These are phyloP conservation scores for Dolichopus griseipennis DNA, from an alignment of 2,888 invertebrate species.

Conservation along the genomic window DNA sequence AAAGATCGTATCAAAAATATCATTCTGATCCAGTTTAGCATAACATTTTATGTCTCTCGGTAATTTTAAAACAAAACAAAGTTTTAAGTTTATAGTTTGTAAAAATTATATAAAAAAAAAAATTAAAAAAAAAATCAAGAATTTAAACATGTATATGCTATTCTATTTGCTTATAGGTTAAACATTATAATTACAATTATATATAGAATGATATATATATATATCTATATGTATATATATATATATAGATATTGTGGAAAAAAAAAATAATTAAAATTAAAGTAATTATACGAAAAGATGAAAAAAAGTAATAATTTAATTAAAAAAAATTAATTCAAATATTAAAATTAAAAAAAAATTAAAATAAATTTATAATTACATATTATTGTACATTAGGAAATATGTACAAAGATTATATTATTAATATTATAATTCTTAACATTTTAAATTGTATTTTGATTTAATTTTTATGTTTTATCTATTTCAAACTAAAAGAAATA, in stretches of 20 bases:
- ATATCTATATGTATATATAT: slow-evolving; percentile 21
- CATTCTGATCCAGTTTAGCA: too few species aligned
- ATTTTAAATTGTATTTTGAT: neutral
- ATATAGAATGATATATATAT: slow-evolving; percentile 16
- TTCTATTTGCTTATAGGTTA: slow-evolving; percentile 6
- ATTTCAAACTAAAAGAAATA: neutral
- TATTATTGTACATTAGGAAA: neutral
- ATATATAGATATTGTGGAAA: slow-evolving; percentile 16
- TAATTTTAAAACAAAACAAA: neutral
- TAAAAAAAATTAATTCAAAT: slow-evolving; percentile 21
- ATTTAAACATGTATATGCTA: slow-evolving; percentile 1
- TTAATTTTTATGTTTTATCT: neutral
- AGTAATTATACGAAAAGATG: slow-evolving; percentile 9
- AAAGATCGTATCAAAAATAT: too few species aligned
- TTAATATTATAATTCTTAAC: neutral
- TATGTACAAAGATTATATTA: slow-evolving; percentile 1
- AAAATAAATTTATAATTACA: neutral
- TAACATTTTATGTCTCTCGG: neutral
- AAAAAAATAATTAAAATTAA: slow-evolving; percentile 18
- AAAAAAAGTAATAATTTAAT: slow-evolving; percentile 10
- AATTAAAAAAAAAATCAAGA: neutral
- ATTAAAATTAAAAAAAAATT: slow-evolving; percentile 16
- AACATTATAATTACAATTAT: neutral
- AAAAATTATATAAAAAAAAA: slow-evolving; percentile 14
- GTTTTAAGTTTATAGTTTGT: neutral